phyloP scores from a whole-genome alignment of 2,113 vertebrate genomes.

The Athene noctua region DNA sequence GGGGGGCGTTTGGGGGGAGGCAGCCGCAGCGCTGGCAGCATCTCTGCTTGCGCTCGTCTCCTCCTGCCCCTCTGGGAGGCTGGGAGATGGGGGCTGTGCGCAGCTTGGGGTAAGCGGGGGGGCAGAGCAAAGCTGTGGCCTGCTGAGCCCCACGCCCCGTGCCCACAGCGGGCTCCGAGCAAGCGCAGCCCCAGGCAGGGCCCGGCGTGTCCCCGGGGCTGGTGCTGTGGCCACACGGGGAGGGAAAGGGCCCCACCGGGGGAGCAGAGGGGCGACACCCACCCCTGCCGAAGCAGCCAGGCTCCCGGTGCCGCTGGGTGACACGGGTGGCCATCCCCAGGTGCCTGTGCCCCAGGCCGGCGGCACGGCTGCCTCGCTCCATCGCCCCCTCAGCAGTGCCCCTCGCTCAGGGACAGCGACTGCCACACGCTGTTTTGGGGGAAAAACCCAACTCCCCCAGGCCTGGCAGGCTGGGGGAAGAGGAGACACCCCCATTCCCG shows the following conservation, averaged over 20 bases:
- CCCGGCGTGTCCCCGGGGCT: too few relatives aligned
- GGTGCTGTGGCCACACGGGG: not conserved
- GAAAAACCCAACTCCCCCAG: not conserved
- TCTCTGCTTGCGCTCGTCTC: not conserved
- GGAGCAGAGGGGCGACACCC: not conserved
- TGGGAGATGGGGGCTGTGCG: not conserved
- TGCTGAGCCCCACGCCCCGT: fast-evolving
- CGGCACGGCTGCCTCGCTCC: not conserved
- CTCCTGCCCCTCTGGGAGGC: not conserved
- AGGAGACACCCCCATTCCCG: not conserved
- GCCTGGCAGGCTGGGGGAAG: fast-evolving
- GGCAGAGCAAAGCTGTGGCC: not conserved
- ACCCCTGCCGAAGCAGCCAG: not conserved
- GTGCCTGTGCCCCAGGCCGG: not conserved
- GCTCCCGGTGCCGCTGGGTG: fast-evolving
- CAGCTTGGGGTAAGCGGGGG: too few relatives aligned
- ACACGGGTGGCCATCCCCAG: not conserved
- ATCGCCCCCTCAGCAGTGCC: not conserved
- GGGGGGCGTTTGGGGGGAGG: not conserved
- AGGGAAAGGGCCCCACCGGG: not conserved
- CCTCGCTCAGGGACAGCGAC: not conserved
- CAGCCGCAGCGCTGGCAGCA: fast-evolving
- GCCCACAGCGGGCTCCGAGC: not conserved
- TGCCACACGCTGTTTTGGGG: fast-evolving
- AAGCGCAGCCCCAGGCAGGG: not conserved